Conservation (phyloP, 2,888 invertebrate species). For the Coremacera marginata region DNA sequence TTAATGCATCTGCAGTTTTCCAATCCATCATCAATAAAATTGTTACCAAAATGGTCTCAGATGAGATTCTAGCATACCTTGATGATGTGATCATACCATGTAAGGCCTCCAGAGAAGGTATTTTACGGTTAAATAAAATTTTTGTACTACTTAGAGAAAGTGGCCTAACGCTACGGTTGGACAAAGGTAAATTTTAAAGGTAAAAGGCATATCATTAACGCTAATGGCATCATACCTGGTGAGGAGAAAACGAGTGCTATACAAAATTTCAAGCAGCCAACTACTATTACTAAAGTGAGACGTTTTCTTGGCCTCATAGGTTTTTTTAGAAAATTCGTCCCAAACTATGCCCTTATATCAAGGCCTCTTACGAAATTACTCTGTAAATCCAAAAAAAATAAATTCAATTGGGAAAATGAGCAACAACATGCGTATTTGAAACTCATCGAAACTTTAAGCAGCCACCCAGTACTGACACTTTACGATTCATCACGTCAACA, state of each 20-base stretch:
- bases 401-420: constrained; percentile 29
- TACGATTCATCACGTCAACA: constrained; percentile 37
- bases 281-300: constrained; percentile 37
- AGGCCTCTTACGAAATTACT: constrained; percentile 34
- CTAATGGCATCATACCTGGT: constrained; percentile 44
- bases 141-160: constrained; percentile 35
- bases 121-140: constrained; percentile 37
- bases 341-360: constrained; percentile 34
- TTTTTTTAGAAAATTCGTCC: constrained; percentile 46
- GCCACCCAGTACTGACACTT: constrained; percentile 29
- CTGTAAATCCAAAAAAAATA: constrained; percentile 3
- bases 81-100: constrained; percentile 45
- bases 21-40: background rate
- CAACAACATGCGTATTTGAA: constrained; percentile 34
- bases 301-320: constrained; percentile 45
- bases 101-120: constrained; percentile 37
- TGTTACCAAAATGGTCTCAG: constrained; percentile 31
- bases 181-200: constrained; percentile 45
- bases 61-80: constrained; percentile 40
- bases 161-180: constrained; percentile 43
- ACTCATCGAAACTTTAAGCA: constrained; percentile 24
- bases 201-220: constrained; percentile 43
- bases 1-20: background rate
- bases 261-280: constrained; percentile 40
- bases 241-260: constrained; percentile 42